Evolutionary conservation across 2,113 vertebrate genomes (phyloP).

Genomic region (Chaetodon trifascialis): DNA sequence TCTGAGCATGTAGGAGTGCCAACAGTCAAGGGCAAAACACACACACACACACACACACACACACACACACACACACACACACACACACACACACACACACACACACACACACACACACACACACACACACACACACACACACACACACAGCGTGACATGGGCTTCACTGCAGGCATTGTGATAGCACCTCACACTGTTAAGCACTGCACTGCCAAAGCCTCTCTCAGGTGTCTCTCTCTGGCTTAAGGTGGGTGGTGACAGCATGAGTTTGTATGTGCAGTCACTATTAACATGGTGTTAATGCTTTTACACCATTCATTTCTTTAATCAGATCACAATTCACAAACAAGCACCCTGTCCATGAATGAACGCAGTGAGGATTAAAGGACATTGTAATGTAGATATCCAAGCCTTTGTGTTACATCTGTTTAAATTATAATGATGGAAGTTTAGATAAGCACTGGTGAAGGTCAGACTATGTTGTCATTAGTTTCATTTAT

Average conservation of each 20-base stretch:
- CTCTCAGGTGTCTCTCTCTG: conserved; percentile 36
- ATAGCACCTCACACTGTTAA: conserved; percentile 31
- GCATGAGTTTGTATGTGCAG: conserved; percentile 13
- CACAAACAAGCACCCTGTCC: not conserved
- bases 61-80: conserved; percentile 2
- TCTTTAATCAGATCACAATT: conserved; percentile 22
- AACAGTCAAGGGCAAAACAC: conserved; percentile 51
- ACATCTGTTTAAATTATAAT: conserved; percentile 1
- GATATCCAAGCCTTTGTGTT: not conserved
- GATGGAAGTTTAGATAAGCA: not conserved
- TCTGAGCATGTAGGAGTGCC: conserved; percentile 18
- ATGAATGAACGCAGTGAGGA: conserved; percentile 1
- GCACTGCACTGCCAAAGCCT: conserved; percentile 40
- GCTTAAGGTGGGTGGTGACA: conserved; percentile 17
- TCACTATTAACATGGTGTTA: not conserved
- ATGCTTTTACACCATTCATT: conserved; percentile 10
- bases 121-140: conserved; percentile 3
- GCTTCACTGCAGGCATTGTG: conserved; percentile 40
- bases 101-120: too few species aligned
- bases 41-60: conserved; percentile 4
- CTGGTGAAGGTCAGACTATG: not conserved
- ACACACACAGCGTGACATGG: conserved; percentile 40
- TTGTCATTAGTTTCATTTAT: not conserved
- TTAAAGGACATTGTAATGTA: not conserved
- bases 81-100: conserved; percentile 17